Percentiles rank a stretch among this genome's conserved stretches.
Conservation (phyloP, 2,888 invertebrate species). For the Meloe dianella region DNA sequence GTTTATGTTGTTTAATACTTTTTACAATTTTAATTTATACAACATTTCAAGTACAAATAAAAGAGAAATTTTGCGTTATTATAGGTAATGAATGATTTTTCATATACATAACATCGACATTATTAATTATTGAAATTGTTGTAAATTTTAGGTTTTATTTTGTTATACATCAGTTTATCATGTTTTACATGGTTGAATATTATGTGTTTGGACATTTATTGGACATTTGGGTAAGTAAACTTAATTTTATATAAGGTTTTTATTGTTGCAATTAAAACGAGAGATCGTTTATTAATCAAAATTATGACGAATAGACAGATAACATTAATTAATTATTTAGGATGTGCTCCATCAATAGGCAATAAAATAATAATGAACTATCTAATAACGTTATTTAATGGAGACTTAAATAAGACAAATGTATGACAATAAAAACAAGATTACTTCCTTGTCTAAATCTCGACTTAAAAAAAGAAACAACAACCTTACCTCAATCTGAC, state of each 20-base stretch:
- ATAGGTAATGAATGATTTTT: constrained; percentile 26
- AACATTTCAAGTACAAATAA: constrained; percentile 22
- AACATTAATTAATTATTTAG: not conserved
- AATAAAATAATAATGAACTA: not conserved
- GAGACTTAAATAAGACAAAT: not conserved
- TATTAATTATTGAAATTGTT: constrained; percentile 5
- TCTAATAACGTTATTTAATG: not conserved
- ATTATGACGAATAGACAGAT: not conserved
- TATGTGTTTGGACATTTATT: constrained; percentile 46
- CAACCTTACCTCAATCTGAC: too few species aligned
- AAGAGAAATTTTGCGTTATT: constrained; percentile 24
- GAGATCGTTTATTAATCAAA: not conserved
- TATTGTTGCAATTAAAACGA: not conserved
- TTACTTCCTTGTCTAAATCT: too few species aligned
- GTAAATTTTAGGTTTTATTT: constrained; percentile 36
- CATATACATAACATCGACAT: too few species aligned
- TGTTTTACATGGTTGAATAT: constrained; percentile 46
- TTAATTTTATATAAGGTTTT: not conserved
- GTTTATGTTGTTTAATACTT: constrained; percentile 36
- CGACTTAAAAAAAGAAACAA: too few species aligned
- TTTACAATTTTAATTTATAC: constrained; percentile 38
- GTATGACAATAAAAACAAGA: too few species aligned
- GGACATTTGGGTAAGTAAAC: constrained; percentile 45
- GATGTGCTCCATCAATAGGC: constrained; percentile 6
- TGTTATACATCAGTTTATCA: constrained; percentile 39